Evolutionary conservation across 1,140 invertebrate genomes (phyloP).

Genomic region (Bilobella aurantiaca): DNA sequence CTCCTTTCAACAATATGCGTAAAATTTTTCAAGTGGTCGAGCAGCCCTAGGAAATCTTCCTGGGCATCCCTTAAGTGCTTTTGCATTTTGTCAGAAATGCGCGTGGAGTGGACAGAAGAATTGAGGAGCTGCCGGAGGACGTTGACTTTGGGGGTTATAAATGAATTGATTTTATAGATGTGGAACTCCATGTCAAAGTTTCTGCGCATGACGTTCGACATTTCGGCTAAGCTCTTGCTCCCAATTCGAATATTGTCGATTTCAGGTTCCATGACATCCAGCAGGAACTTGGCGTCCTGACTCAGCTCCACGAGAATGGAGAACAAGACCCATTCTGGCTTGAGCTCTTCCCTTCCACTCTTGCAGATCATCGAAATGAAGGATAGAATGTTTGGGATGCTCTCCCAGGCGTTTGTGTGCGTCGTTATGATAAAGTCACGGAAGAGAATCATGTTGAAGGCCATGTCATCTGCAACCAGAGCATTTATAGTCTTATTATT

Average conservation of each 20-base stretch:
- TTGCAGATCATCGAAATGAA: slow-evolving; percentile 6
- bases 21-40: slow-evolving; percentile 5
- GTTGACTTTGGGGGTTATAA: slow-evolving; percentile 11
- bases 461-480: background rate
- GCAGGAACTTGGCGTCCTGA: slow-evolving; percentile 8
- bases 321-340: slow-evolving; percentile 10
- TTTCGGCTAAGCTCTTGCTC: background rate
- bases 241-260: background rate
- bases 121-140: background rate
- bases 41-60: background rate
- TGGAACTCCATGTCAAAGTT: slow-evolving; percentile 15
- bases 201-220: background rate
- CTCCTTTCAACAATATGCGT: slow-evolving; percentile 8
- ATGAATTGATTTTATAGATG: slow-evolving; percentile 7
- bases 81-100: background rate
- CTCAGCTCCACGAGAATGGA: slow-evolving; percentile 8
- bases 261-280: background rate
- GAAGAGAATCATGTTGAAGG: slow-evolving; percentile 11
- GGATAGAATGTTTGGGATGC: slow-evolving; percentile 5
- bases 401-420: background rate
- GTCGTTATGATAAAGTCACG: slow-evolving; percentile 10
- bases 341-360: background rate
- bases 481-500: no score
- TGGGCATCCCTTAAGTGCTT: background rate
- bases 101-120: background rate